Evolutionary conservation across 37 sponge, comb jelly and placozoan species (phyloP).

Genomic region (Lycopodina hypogea): DNA sequence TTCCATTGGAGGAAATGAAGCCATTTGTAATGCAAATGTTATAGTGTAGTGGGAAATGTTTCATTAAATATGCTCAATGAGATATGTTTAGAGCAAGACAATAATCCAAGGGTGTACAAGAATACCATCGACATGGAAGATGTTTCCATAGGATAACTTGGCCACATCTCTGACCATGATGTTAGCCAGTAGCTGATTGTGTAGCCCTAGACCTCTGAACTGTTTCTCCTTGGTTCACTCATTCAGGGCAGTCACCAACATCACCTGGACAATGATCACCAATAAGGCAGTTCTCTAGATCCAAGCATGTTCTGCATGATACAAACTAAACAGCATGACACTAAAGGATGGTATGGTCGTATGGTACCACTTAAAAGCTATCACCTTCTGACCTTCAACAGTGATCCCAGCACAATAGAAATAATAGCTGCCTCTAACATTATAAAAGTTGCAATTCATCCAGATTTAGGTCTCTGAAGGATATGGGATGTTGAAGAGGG

Average conservation of each 20-base stretch:
- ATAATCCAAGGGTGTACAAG: no score
- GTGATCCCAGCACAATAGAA: constrained; percentile 72
- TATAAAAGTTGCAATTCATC: constrained; percentile 80
- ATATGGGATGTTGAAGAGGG: constrained; percentile 57
- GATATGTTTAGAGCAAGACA: no score
- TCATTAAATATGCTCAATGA: no score
- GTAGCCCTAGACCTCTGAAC: constrained; percentile 66
- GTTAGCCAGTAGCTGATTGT: constrained; percentile 64
- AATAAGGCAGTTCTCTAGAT: constrained; percentile 92
- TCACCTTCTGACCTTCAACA: constrained; percentile 64
- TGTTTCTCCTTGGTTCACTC: constrained; percentile 94
- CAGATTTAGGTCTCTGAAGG: constrained; percentile 61
- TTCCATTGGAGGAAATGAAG: no score
- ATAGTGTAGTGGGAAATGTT: no score
- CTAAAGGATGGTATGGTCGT: background rate
- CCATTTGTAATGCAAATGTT: no score
- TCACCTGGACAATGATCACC: constrained; percentile 79
- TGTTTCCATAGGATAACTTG: constrained; percentile 91
- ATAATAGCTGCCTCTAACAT: constrained; percentile 67
- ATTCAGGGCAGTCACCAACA: constrained; percentile 88
- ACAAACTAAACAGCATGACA: background rate
- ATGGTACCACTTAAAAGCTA: background rate
- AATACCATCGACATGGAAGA: constrained; percentile 90
- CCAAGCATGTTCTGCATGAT: constrained; percentile 66
- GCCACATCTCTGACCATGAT: constrained; percentile 90